phyloP scores from a whole-genome alignment of 2,113 vertebrate genomes.

The Proterorhinus semilunaris region DNA sequence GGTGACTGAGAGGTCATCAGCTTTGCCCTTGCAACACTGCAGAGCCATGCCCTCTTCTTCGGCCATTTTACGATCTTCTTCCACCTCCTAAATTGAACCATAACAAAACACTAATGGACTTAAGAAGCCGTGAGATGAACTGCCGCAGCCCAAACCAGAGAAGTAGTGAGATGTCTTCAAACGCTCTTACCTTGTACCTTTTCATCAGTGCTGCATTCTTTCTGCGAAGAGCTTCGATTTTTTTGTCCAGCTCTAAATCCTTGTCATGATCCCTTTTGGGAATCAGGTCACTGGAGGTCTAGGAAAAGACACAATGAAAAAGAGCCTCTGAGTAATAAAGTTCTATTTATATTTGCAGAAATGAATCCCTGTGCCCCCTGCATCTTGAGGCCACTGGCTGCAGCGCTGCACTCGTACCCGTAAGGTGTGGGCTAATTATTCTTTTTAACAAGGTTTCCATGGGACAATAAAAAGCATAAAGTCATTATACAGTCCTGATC shows the following conservation, averaged over 20 bases:
- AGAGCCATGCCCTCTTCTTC: constrained; percentile 89
- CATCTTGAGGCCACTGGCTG: not conserved
- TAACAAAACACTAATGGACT: constrained; percentile 16
- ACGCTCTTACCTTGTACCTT: constrained; percentile 86
- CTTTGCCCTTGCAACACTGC: constrained; percentile 78
- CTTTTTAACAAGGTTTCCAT: not conserved
- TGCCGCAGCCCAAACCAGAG: not conserved
- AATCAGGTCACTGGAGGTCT: constrained; percentile 78
- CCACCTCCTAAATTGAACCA: constrained; percentile 85
- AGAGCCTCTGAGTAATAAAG: not conserved
- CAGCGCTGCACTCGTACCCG: not conserved
- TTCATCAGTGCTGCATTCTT: constrained; percentile 93
- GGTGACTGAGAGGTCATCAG: constrained; percentile 92
- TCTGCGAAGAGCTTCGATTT: constrained; percentile 89
- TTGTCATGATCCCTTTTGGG: constrained; percentile 85
- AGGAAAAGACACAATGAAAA: constrained; percentile 18
- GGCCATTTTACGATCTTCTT: constrained; percentile 91
- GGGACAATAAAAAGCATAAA: too few species aligned
- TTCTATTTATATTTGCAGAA: constrained; percentile 1
- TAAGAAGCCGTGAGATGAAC: constrained; percentile 11
- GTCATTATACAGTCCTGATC: too few species aligned
- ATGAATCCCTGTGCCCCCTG: not conserved
- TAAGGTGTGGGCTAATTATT: not conserved
- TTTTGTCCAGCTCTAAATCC: constrained; percentile 90
- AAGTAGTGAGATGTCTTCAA: not conserved